phyloP scores from a whole-genome alignment of 2,797 vertebrate genomes.

The Sebastolobus altivelis region DNA sequence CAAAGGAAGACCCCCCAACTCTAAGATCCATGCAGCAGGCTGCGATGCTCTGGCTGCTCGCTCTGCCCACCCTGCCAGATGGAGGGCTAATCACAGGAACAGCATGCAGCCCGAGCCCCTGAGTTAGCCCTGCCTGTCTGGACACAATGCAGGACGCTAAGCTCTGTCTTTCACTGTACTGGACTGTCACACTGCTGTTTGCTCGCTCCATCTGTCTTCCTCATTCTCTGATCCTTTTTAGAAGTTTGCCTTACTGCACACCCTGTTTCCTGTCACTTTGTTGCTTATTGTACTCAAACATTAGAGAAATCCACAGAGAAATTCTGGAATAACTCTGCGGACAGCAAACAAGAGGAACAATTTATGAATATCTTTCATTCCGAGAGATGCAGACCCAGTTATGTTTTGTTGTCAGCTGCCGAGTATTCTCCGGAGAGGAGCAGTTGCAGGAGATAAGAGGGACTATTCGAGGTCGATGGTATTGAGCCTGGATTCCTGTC shows the following conservation, averaged over 20 bases:
- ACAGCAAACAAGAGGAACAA: constrained; percentile 18
- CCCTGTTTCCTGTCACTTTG: constrained; percentile 36
- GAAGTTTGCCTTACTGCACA: constrained; percentile 46
- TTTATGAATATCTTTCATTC: constrained; percentile 37
- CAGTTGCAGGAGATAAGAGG: constrained; percentile 63
- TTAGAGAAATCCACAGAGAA: constrained; percentile 18
- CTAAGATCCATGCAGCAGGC: constrained; percentile 72
- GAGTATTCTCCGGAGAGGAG: constrained; percentile 37
- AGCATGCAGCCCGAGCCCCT: constrained; percentile 74
- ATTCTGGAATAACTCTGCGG: constrained; percentile 19
- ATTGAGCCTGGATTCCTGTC: constrained; percentile 69
- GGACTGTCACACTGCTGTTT: constrained; percentile 63
- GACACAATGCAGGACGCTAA: constrained; percentile 71
- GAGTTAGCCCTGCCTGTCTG: constrained; percentile 72
- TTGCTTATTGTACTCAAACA: constrained; percentile 37
- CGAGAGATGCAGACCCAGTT: constrained; percentile 20
- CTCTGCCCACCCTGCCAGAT: constrained; percentile 81
- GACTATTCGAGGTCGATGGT: constrained; percentile 60
- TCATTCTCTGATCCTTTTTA: constrained; percentile 45
- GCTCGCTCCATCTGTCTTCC: constrained; percentile 65
- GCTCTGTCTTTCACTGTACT: constrained; percentile 57
- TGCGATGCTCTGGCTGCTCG: constrained; percentile 69
- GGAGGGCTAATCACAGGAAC: constrained; percentile 85
- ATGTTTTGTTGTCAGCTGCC: constrained; percentile 39
- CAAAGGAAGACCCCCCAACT: constrained; percentile 62